Conservation (phyloP, 2,888 invertebrate species). For the Drosophila austrosaltans region DNA sequence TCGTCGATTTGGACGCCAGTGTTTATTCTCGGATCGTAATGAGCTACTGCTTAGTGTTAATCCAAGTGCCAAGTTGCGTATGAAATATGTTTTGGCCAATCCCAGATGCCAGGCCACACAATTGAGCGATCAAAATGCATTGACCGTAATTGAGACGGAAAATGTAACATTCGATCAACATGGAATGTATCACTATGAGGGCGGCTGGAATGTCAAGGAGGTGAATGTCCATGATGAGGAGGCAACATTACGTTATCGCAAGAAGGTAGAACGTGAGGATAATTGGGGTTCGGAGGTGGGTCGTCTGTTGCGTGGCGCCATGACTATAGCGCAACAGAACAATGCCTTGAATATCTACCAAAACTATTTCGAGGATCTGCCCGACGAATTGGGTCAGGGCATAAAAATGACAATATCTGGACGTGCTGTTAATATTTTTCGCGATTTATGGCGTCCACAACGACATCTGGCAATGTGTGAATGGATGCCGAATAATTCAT, state of each 20-base stretch:
- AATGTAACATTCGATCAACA: slow-evolving; percentile 79
- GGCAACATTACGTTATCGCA: slow-evolving; percentile 88
- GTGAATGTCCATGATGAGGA: slow-evolving; percentile 87
- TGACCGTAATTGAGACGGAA: slow-evolving; percentile 76
- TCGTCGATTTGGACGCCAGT: slow-evolving; percentile 89
- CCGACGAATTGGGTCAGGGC: slow-evolving; percentile 81
- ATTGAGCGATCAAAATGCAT: slow-evolving; percentile 84
- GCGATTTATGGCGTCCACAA: slow-evolving; percentile 84
- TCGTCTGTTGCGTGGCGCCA: slow-evolving; percentile 55
- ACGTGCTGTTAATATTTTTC: slow-evolving; percentile 88
- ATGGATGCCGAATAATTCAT: slow-evolving; percentile 87
- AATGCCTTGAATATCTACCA: slow-evolving; percentile 92
- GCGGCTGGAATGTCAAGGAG: slow-evolving; percentile 92
- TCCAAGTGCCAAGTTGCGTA: slow-evolving; percentile 84
- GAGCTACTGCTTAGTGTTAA: slow-evolving; percentile 87
- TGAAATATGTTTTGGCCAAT: slow-evolving; percentile 85
- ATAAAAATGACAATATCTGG: slow-evolving; percentile 86
- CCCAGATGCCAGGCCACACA: slow-evolving; percentile 87
- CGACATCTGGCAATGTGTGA: slow-evolving; percentile 86
- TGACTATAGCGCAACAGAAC: slow-evolving; percentile 85
- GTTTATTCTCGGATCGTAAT: slow-evolving; percentile 88
- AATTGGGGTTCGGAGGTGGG: slow-evolving; percentile 87
- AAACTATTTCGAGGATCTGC: slow-evolving; percentile 87
- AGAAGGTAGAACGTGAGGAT: slow-evolving; percentile 92
- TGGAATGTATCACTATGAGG: slow-evolving; percentile 90